phyloP scores from a whole-genome alignment of 1,140 invertebrate species.

The Matsumurasca onukii region DNA sequence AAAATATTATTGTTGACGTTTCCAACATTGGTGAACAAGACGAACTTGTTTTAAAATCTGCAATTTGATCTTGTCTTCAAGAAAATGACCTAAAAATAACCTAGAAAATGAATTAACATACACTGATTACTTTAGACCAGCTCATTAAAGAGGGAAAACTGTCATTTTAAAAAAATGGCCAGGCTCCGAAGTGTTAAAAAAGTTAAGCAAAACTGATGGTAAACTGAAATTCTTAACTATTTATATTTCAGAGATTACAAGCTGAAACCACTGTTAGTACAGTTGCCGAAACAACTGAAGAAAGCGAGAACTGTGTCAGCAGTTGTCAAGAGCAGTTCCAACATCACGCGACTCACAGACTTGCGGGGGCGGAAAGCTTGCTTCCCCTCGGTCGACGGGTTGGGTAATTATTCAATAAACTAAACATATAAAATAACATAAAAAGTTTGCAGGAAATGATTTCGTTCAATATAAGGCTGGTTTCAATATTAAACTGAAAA shows the following conservation, averaged over 20 bases:
- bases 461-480: no score
- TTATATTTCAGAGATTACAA: constrained; percentile 49
- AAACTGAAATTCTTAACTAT: neutral
- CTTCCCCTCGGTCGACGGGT: constrained; percentile 64
- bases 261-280: constrained; percentile 59
- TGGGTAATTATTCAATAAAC: constrained; percentile 52
- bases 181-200: no score
- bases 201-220: neutral
- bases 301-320: constrained; percentile 46
- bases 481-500: no score
- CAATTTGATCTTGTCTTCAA: neutral
- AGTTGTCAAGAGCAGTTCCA: constrained; percentile 63
- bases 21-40: no score
- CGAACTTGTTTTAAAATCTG: no score
- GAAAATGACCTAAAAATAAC: neutral
- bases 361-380: constrained; percentile 67
- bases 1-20: no score
- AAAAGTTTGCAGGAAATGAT: no score
- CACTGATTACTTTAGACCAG: no score
- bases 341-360: constrained; percentile 58
- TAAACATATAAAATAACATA: neutral
- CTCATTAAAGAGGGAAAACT: no score
- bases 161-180: no score
- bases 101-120: no score
- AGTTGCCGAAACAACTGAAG: constrained; percentile 6